Base-by-base conservation (phyloP, 1,140 invertebrate genomes). In the Platorchestia sp. region DNA sequence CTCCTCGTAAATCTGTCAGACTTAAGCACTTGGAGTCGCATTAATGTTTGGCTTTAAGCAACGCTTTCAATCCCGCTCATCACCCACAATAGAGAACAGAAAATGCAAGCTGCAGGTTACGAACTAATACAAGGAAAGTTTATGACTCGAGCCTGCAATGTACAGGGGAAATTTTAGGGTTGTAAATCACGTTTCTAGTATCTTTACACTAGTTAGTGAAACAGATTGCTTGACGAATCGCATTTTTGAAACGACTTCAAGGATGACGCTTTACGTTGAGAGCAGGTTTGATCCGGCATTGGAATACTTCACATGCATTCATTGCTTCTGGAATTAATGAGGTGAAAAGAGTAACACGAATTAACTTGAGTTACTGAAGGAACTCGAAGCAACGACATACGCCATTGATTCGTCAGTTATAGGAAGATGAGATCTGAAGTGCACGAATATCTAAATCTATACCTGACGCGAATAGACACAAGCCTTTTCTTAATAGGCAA, bases 61-160 rank as follows among this genome's bases (percentile, higher is more conserved):
- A n/a, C 91, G n/a, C 43, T 93, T 45, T 93, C 91, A 93, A 93
- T 93, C 87, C 43, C n/a, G 36, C n/a, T 89, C 87, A 89, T 89
- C 87, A 89, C 27, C 87, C 87, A 42, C 41, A 75, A 75, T 75
- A 42, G 87, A 89, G 42, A 89, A 89, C 87, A 89, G 43, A 75
- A 36, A 75, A 75, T 75, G 59, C 59, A 75, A 10, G 59, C 59
- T 14, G 59, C 59, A 75, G 59, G 14, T 36, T 75, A 36, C 14
- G 36, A 3, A 36, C 59, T 22, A 75, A 22, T 75, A 22, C 59
- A 75, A 75, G 27, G 14, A 75, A 1, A 75, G 27, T 27, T 75
- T 10, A 75, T 75, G 59, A 75, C 36, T 75, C 3, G 36, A 36
- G 59, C 14, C 27, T 22, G 14, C 59, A 75, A 27, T 36, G 27